Percentiles rank a stretch among this genome's conserved stretches.
These are phyloP conservation scores for Cyprinodon diabolis DNA, from an alignment of 2,797 vertebrate genomes.

Conservation along the genomic window DNA sequence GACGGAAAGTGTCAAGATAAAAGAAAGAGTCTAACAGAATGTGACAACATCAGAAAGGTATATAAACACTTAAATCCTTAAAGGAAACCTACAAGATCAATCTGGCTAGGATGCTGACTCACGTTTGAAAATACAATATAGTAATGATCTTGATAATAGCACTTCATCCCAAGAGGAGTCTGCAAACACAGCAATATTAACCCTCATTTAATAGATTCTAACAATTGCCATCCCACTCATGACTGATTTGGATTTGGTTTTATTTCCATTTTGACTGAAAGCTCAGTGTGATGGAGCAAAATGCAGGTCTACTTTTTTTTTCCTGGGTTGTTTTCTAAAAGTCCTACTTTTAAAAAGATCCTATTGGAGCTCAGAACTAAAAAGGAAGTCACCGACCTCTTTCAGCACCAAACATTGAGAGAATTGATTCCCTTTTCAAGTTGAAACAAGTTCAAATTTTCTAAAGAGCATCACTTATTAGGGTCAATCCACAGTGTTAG, in stretches of 20 bases:
- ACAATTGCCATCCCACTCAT: constrained; percentile 7
- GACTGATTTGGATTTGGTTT: background rate
- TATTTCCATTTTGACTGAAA: background rate
- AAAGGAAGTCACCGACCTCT: constrained; percentile 24
- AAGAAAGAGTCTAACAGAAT: background rate
- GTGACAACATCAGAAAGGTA: constrained; percentile 23
- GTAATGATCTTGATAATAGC: constrained; percentile 9
- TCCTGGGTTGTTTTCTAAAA: constrained; percentile 3
- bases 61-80: constrained; percentile 39
- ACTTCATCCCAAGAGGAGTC: background rate
- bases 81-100: constrained; percentile 18
- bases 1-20: constrained; percentile 42
- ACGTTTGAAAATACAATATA: constrained; percentile 10
- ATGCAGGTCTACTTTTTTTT: background rate
- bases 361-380: constrained; percentile 19
- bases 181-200: constrained; percentile 3
- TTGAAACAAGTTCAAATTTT: constrained; percentile 35
- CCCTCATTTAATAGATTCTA: background rate
- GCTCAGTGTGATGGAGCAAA: background rate
- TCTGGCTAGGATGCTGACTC: constrained; percentile 10
- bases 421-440: constrained; percentile 31
- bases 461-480: constrained; percentile 12
- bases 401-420: constrained; percentile 6
- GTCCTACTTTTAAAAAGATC: background rate
- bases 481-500: constrained; percentile 15